Conservation (phyloP, 2,888 invertebrate genomes). For the Drosophila phalerata region DNA sequence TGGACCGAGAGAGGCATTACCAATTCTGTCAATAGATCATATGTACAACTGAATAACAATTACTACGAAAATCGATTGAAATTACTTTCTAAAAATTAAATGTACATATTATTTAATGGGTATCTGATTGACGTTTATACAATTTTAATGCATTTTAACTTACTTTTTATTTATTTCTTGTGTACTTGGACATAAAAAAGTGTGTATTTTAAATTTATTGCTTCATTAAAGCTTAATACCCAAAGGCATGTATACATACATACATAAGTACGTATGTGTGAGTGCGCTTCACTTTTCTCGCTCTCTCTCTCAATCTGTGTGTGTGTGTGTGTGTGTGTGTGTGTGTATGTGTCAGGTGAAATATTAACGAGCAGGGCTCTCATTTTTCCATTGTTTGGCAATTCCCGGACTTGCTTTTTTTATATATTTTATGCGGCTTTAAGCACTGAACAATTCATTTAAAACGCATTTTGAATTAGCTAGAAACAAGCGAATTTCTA, state of each 20-base stretch:
- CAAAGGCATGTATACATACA: slow-evolving; percentile 48
- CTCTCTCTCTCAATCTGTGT: neutral
- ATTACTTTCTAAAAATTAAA: neutral
- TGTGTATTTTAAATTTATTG: slow-evolving; percentile 78
- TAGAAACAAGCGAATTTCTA: slow-evolving; percentile 20
- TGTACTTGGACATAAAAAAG: slow-evolving; percentile 63
- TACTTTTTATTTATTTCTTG: slow-evolving; percentile 31
- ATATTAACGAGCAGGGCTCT: slow-evolving; percentile 58
- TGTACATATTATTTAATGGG: neutral
- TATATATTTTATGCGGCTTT: slow-evolving; percentile 21
- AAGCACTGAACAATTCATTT: slow-evolving; percentile 50
- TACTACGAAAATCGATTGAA: neutral
- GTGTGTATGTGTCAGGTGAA: slow-evolving; percentile 54
- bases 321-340: neutral
- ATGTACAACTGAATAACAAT: neutral
- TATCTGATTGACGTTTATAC: neutral
- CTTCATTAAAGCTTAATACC: slow-evolving; percentile 79
- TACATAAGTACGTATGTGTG: slow-evolving; percentile 3
- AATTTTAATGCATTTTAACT: neutral
- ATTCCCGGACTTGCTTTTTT: slow-evolving; percentile 18
- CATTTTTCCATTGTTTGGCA: slow-evolving; percentile 46
- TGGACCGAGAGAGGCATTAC: neutral
- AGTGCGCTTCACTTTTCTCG: neutral
- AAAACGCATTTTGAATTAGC: slow-evolving; percentile 49
- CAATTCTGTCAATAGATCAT: neutral